phyloP scores from a whole-genome alignment of 2,888 invertebrate genomes.

The Chrysolina haemoptera region DNA sequence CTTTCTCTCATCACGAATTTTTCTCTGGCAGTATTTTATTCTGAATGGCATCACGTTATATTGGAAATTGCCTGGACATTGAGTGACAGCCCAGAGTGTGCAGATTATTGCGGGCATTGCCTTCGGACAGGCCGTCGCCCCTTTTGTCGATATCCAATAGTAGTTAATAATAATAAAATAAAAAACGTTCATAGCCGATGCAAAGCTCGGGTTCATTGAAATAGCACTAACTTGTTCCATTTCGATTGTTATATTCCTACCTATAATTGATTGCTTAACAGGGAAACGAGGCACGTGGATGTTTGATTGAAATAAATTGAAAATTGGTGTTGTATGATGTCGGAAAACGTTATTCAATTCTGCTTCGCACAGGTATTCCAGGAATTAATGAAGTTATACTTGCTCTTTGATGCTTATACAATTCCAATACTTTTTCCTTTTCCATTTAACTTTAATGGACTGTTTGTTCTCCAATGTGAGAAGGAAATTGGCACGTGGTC shows the following conservation, averaged over 20 bases:
- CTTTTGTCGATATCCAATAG: neutral
- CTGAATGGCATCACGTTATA: no score
- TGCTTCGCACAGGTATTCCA: conserved; percentile 4
- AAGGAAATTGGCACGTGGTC: neutral
- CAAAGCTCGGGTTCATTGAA: conserved; percentile 1
- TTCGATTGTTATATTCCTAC: neutral
- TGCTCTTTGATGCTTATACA: neutral
- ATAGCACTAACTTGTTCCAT: conserved; percentile 14
- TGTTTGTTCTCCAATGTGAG: neutral
- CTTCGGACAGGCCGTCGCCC: neutral
- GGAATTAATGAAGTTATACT: neutral
- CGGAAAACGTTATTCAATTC: conserved; percentile 8
- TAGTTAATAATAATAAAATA: neutral
- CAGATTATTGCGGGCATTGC: neutral
- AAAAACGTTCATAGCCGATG: neutral
- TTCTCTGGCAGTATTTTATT: no score
- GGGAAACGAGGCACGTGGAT: neutral
- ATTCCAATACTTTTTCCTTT: neutral
- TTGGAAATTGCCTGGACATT: no score
- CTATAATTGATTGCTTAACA: conserved; percentile 14
- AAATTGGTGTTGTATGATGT: neutral
- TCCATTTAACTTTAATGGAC: neutral
- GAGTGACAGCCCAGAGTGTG: neutral
- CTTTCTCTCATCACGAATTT: no score
- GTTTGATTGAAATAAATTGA: conserved; percentile 3